A percentile compares a stretch with the other conserved stretches of the same genome.
These are phyloP conservation scores for Lacanobia wlatinum DNA, from an alignment of 2,888 invertebrate genomes.

Conservation along the genomic window DNA sequence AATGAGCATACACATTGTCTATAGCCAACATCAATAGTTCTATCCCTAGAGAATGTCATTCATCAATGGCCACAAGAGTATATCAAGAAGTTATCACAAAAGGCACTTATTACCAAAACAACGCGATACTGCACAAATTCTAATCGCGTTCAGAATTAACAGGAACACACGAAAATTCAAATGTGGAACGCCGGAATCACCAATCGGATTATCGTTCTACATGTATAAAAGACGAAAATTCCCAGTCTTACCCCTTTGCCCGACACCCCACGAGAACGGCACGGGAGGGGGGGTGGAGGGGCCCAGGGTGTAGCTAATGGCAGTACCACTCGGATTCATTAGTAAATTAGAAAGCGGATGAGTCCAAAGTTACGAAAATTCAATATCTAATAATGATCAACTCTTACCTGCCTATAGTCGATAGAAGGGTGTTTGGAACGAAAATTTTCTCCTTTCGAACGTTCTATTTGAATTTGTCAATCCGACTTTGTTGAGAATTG, in stretches of 20 bases:
- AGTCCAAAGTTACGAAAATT: conserved; percentile 91
- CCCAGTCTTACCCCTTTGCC: conserved; percentile 87
- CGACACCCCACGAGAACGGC: conserved; percentile 68
- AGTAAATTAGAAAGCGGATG: conserved; percentile 91
- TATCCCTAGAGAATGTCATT: background rate
- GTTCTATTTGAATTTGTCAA: conserved; percentile 86
- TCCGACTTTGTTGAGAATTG: conserved; percentile 86
- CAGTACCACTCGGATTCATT: conserved; percentile 90
- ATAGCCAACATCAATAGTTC: background rate
- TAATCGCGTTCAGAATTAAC: conserved; percentile 75
- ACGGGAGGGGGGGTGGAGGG: conserved; percentile 66
- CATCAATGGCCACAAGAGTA: background rate
- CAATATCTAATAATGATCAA: conserved; percentile 91
- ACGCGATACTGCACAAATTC: conserved; percentile 74
- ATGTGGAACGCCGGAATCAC: conserved; percentile 88
- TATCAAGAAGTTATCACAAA: conserved; percentile 38
- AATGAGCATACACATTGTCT: background rate
- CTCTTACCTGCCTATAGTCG: conserved; percentile 86
- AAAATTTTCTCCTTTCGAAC: conserved; percentile 68
- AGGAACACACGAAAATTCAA: conserved; percentile 87
- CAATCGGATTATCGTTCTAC: conserved; percentile 90
- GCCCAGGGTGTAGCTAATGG: conserved; percentile 82
- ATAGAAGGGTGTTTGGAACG: conserved; percentile 69
- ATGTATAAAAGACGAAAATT: conserved; percentile 90
- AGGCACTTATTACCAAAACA: conserved; percentile 68